Evolutionary conservation across 1,140 invertebrate genomes (phyloP), one percentile per base, ranked within the genome.

Genomic region (Liolophura sinensis): DNA sequence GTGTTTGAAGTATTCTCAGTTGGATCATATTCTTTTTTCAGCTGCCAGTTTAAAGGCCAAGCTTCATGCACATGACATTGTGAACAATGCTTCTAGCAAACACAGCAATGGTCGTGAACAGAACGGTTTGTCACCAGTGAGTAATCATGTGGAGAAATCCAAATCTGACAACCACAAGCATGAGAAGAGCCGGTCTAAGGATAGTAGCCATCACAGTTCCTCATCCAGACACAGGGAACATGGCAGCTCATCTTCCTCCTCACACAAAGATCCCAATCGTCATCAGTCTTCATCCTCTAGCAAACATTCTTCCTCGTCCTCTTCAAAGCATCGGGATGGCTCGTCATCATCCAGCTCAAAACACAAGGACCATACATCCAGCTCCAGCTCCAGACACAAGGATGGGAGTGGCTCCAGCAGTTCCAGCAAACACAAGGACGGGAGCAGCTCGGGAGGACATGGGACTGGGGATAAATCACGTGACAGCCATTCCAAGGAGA

Each of bases 341-440:
- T 56, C 50, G 49, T 72, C 65, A 58, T 54, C 65, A 58, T 54
- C 22, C 27, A 65, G 18, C 62, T 73, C 47, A 27, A 85, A 86
- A 68, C 86, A 87, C 86, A 87, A 85, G 69, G 87, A 88, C 64
- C 87, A 85, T 67, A 81, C 87, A 7, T 67, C 60, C 25, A 54
- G 64, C 24, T 60, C 63, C 49, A 61, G 74, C 71, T 69, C 86
- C 57, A 88, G 87, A 59, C 88, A 90, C 65, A 88, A 88, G 69
- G 86, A 87, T 72, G 78, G 81, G 60, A 85, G 85, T 61, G 85
- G 87, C 71, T 87, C 86, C 78, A 87, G 85, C 73, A 91, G 89
- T 68, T 90, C 88, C 22, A 84, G 85, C 57, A 86, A 84, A 67
- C 84, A 86, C 57, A 75, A 75, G 22, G 74, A 75, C 50, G 67